A percentile compares a stretch with the other conserved stretches of the same genome.
Conservation (phyloP, 1,140 invertebrate species). For the Brachionus rotundiformis region DNA sequence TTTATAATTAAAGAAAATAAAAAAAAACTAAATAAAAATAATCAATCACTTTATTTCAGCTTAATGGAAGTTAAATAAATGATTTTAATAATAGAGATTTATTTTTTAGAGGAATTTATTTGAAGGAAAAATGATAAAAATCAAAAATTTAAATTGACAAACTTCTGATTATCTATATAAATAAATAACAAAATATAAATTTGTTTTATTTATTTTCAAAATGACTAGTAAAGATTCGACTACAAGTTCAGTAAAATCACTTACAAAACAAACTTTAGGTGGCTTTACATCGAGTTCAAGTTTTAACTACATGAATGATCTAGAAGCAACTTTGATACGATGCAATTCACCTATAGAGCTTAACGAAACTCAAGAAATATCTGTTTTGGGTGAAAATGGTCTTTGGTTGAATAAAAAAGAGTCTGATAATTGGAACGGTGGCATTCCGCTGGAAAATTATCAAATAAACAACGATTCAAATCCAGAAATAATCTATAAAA, state of each 20-base stretch:
- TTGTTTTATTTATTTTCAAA: not conserved
- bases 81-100: no score
- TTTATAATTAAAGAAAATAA: no score
- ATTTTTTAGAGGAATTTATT: not conserved
- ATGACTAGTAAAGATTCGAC: not conserved
- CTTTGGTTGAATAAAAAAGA: not conserved
- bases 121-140: not conserved
- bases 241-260: not conserved
- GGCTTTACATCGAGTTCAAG: not conserved
- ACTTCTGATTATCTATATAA: not conserved
- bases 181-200: not conserved
- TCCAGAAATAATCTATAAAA: conserved; percentile 13
- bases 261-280: not conserved
- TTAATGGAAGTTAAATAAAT: conserved; percentile 1
- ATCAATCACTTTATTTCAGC: not conserved
- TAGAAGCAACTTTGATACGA: not conserved
- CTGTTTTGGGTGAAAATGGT: conserved; percentile 12
- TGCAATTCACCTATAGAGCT: not conserved
- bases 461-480: conserved; percentile 30
- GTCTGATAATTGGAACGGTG: not conserved
- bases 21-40: no score
- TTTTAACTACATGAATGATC: conserved; percentile 1
- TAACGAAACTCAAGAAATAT: conserved; percentile 9
- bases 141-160: no score
- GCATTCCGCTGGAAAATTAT: conserved; percentile 25